These are phyloP conservation scores for Didymodactylos carnosus DNA, from an alignment of 2,888 invertebrate species.

Conservation along the genomic window DNA sequence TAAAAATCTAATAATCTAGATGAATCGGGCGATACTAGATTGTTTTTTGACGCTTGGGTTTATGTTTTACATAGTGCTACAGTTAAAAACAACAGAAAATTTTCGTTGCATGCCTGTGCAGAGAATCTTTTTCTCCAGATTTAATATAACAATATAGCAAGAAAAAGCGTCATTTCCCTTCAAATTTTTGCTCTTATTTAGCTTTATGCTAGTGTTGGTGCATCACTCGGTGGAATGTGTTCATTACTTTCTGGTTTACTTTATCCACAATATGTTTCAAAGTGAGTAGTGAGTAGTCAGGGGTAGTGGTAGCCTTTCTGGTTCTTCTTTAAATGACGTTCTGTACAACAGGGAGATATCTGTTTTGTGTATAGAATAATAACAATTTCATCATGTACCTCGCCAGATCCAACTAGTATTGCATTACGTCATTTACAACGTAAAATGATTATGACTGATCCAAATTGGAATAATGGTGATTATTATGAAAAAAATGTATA, in stretches of 20 bases:
- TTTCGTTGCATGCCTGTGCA: too few relatives aligned
- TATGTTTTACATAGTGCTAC: too few relatives aligned
- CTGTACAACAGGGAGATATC: not conserved
- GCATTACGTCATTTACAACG: conserved; percentile 32
- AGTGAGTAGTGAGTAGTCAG: not conserved
- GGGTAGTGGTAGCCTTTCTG: not conserved
- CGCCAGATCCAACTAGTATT: conserved; percentile 31
- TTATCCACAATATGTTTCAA: conserved; percentile 5
- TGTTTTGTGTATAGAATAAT: conserved; percentile 21
- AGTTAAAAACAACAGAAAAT: too few relatives aligned
- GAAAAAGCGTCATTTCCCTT: not conserved
- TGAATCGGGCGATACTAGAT: too few relatives aligned
- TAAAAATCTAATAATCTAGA: too few relatives aligned
- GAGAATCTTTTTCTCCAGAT: too few relatives aligned
- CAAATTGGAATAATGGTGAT: conserved; percentile 31
- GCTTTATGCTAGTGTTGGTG: conserved; percentile 29
- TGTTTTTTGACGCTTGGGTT: too few relatives aligned
- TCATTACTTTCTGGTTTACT: conserved; percentile 9
- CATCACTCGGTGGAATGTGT: conserved; percentile 24
- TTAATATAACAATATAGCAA: too few relatives aligned
- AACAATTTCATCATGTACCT: conserved; percentile 28
- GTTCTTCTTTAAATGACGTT: not conserved
- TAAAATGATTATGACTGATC: conserved; percentile 32
- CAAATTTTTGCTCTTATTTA: conserved; percentile 15
- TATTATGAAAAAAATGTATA: conserved; percentile 25